phyloP scores from a whole-genome alignment of 2,888 invertebrate genomes.

The Eucriotettix oculatus region DNA sequence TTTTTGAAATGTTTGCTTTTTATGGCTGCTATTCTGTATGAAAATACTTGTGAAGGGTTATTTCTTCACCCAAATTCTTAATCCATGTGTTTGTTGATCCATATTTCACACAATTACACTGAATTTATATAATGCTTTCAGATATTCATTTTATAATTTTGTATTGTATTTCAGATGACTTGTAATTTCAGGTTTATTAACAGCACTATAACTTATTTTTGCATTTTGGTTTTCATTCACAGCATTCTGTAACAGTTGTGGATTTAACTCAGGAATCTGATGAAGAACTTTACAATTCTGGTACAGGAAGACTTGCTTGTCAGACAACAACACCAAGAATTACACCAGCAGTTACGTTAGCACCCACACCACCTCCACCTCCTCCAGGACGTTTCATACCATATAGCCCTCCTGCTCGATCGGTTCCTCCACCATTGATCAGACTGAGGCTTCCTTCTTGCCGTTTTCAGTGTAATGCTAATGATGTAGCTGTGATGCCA shows the following conservation, averaged over 20 bases:
- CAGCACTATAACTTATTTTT: neutral
- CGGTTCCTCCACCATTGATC: conserved; percentile 5
- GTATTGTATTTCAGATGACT: no score
- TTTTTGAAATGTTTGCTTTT: no score
- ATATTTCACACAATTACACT: no score
- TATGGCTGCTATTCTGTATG: no score
- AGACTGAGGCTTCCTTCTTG: conserved; percentile 10
- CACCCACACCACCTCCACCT: conserved; percentile 1
- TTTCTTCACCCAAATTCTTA: no score
- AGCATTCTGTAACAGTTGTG: conserved; percentile 30
- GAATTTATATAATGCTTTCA: no score
- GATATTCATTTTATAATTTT: no score
- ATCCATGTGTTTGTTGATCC: no score
- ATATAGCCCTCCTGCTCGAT: conserved; percentile 4
- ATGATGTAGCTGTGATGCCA: conserved; percentile 2
- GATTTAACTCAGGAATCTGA: conserved; percentile 40
- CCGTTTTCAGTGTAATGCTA: conserved; percentile 9
- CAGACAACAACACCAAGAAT: no score
- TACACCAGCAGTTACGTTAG: conserved; percentile 11
- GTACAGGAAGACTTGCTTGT: no score
- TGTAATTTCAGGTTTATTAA: no score
- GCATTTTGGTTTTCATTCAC: neutral
- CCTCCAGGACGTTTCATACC: conserved; percentile 1
- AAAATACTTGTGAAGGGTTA: no score
- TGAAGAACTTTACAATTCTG: conserved; percentile 24